Evolutionary conservation across 2,797 vertebrate species (phyloP).

Genomic region (Sebastolobus altivelis): DNA sequence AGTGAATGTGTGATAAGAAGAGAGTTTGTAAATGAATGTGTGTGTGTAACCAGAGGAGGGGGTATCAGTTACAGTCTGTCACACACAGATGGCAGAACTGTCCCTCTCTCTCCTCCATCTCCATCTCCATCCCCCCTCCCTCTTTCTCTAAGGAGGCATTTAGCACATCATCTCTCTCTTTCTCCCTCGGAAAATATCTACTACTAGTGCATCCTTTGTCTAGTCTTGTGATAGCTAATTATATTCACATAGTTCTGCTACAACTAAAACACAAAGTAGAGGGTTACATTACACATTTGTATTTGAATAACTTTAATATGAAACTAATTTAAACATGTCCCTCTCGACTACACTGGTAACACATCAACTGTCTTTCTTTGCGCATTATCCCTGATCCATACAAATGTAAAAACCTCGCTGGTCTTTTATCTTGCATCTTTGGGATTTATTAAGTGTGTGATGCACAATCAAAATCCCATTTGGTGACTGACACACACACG

Average conservation of each 20-base stretch:
- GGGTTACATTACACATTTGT: not conserved
- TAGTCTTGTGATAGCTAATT: conserved; percentile 14
- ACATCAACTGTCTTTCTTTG: not conserved
- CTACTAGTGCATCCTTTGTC: conserved; percentile 36
- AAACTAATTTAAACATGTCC: not conserved
- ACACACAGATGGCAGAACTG: conserved; percentile 80
- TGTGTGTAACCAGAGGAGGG: conserved; percentile 53
- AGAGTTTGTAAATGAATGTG: conserved; percentile 29
- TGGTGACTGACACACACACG: not conserved
- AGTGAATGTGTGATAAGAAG: conserved; percentile 34
- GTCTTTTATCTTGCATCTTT: conserved; percentile 1
- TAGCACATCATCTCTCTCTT: conserved; percentile 48
- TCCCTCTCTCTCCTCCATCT: conserved; percentile 17
- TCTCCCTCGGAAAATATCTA: conserved; percentile 24
- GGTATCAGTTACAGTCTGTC: conserved; percentile 80
- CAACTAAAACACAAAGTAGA: not conserved
- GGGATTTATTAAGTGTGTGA: conserved; percentile 13
- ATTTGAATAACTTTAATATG: not conserved
- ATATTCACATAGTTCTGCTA: not conserved
- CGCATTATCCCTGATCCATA: not conserved
- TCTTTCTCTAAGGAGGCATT: conserved; percentile 28
- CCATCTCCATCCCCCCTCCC: not conserved
- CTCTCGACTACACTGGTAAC: not conserved
- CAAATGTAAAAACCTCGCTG: conserved; percentile 8
- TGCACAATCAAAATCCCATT: conserved; percentile 24